Evolutionary conservation across 2,113 vertebrate species (phyloP).

Genomic region (Xiphorhynchus elegans): DNA sequence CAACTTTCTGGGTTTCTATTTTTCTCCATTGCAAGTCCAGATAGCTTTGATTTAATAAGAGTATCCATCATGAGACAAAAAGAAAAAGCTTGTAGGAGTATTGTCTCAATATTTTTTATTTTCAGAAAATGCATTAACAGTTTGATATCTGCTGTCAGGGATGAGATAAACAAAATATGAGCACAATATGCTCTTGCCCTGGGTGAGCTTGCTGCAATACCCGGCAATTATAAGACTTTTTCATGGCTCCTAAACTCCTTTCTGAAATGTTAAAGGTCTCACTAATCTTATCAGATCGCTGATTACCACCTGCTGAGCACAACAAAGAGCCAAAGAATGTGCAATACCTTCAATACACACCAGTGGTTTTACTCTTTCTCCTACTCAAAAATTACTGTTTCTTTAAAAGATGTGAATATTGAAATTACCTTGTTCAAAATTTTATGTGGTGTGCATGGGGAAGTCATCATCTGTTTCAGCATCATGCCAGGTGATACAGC

Average conservation of each 20-base stretch:
- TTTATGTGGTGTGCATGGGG: fast-evolving
- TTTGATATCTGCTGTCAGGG: constrained; percentile 32
- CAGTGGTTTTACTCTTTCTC: not conserved
- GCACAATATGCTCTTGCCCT: not conserved
- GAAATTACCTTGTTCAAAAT: not conserved
- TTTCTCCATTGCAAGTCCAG: not conserved
- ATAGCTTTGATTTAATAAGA: constrained; percentile 1
- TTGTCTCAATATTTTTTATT: constrained; percentile 17
- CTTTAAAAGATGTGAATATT: not conserved
- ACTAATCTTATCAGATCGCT: constrained; percentile 77
- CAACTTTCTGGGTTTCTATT: not conserved
- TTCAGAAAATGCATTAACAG: constrained; percentile 48
- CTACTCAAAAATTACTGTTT: not conserved
- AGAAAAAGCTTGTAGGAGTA: not conserved
- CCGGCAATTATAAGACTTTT: constrained; percentile 48
- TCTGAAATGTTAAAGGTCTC: constrained; percentile 68
- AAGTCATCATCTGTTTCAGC: not conserved
- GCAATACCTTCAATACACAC: constrained; percentile 74
- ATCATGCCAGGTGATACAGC: not conserved
- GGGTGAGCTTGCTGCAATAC: constrained; percentile 17
- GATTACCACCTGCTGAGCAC: constrained; percentile 78
- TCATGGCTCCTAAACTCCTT: constrained; percentile 51
- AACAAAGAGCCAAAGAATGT: constrained; percentile 78
- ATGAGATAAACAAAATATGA: constrained; percentile 50
- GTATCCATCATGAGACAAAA: constrained; percentile 1